phyloP scores from a whole-genome alignment of 1,140 invertebrate genomes.

The Lasioglossum baleicum region DNA sequence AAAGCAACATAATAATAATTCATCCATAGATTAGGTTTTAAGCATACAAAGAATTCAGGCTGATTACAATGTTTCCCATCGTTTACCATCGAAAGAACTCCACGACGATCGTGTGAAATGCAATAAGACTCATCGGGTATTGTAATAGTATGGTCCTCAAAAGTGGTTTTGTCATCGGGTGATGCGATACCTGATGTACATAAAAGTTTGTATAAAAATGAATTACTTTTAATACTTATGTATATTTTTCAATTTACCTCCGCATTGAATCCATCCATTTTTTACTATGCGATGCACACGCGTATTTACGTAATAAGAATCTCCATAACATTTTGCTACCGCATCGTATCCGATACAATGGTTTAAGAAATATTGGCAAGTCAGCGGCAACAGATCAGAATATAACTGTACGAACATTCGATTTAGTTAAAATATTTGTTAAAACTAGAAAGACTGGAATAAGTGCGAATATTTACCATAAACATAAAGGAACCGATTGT shows the following conservation, averaged over 20 bases:
- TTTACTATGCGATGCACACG: conserved; percentile 61
- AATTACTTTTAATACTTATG: neutral
- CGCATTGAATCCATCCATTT: conserved; percentile 63
- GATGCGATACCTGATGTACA: neutral
- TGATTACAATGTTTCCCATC: conserved; percentile 86
- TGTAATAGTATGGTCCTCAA: neutral
- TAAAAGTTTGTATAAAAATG: neutral
- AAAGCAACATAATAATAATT: conserved; percentile 90
- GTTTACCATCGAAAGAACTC: conserved; percentile 85
- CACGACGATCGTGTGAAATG: conserved; percentile 64
- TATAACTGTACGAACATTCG: conserved; percentile 38
- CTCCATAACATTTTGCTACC: conserved; percentile 15
- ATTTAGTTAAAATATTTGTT: conserved; percentile 28
- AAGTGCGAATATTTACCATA: conserved; percentile 36
- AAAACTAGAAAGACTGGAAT: neutral
- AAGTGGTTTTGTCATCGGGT: neutral
- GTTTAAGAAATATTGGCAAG: conserved; percentile 58
- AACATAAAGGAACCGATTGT: conserved; percentile 58
- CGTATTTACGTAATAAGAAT: conserved; percentile 51
- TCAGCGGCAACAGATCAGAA: conserved; percentile 59
- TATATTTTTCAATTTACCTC: conserved; percentile 36
- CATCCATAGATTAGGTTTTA: conserved; percentile 88
- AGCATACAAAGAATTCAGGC: conserved; percentile 89
- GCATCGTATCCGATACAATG: conserved; percentile 49
- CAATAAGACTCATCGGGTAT: conserved; percentile 61